phyloP scores from a whole-genome alignment of 2,113 vertebrate species.

The Indicator maculatus region DNA sequence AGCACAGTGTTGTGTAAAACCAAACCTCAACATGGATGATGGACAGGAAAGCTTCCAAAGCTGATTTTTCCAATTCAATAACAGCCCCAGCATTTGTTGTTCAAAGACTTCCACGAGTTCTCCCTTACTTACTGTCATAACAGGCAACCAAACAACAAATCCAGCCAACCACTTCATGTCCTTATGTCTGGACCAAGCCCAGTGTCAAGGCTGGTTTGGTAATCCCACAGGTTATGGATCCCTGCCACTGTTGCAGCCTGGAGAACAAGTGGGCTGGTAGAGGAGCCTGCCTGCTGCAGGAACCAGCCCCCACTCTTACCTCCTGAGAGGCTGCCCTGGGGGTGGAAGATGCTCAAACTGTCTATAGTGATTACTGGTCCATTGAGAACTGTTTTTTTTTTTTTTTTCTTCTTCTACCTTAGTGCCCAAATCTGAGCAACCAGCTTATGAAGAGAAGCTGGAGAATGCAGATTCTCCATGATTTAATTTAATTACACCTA shows the following conservation, averaged over 20 bases:
- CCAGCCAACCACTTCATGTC: background rate
- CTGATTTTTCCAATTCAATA: background rate
- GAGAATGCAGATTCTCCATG: background rate
- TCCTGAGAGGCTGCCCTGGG: background rate
- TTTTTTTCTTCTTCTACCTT: no score
- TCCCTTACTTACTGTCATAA: background rate
- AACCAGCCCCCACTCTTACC: background rate
- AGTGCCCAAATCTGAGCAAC: background rate
- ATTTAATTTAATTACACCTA: background rate
- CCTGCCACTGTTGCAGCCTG: fast-evolving
- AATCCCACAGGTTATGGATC: fast-evolving
- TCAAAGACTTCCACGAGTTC: background rate
- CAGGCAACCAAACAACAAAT: background rate
- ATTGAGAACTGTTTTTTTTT: background rate
- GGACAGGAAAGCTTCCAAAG: background rate
- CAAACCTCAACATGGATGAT: background rate
- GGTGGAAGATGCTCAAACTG: background rate
- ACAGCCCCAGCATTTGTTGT: background rate
- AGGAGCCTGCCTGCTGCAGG: background rate
- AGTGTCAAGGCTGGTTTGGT: background rate
- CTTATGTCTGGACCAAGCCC: fast-evolving
- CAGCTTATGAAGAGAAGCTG: background rate
- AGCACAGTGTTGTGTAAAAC: background rate
- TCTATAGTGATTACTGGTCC: background rate
- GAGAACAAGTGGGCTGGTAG: background rate